Evolutionary conservation across 1,140 invertebrate genomes (phyloP).

Genomic region (Neelides sp.): DNA sequence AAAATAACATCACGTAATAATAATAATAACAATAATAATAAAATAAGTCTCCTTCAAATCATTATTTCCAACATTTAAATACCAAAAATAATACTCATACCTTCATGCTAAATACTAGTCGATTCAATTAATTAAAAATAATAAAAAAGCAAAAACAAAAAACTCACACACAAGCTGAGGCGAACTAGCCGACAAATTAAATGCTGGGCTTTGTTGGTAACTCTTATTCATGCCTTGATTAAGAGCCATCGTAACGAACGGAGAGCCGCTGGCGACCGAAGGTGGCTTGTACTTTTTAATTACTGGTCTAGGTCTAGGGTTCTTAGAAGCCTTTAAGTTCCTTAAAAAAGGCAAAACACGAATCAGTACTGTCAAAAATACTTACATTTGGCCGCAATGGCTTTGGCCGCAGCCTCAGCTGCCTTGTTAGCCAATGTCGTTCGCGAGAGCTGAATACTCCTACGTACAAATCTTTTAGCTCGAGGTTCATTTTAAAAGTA

Average conservation of each 20-base stretch:
- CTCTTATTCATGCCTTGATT: background rate
- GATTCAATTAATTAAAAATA: too few species aligned
- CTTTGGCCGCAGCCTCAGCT: slow-evolving; percentile 13
- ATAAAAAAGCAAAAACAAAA: slow-evolving; percentile 24
- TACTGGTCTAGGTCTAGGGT: slow-evolving; percentile 20
- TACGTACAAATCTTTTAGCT: slow-evolving; percentile 7
- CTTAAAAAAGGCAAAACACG: slow-evolving; percentile 24
- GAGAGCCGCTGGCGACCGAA: background rate
- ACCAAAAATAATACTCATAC: too few species aligned
- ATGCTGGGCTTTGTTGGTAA: background rate
- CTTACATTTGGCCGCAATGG: background rate
- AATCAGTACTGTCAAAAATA: slow-evolving; percentile 8
- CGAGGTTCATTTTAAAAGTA: too few species aligned
- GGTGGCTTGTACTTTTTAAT: background rate
- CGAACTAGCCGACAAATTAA: slow-evolving; percentile 24
- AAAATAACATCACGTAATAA: too few species aligned
- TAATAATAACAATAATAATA: too few species aligned
- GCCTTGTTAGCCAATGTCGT: slow-evolving; percentile 25
- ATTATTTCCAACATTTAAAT: too few species aligned
- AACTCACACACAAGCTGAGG: slow-evolving; percentile 31
- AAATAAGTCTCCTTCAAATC: too few species aligned
- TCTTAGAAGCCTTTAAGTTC: slow-evolving; percentile 29
- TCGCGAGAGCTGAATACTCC: slow-evolving; percentile 28
- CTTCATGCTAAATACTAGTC: too few species aligned
- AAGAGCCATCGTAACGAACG: background rate